These are phyloP conservation scores for Cotesia glomerata DNA, from an alignment of 1,140 invertebrate species.

Conservation along the genomic window DNA sequence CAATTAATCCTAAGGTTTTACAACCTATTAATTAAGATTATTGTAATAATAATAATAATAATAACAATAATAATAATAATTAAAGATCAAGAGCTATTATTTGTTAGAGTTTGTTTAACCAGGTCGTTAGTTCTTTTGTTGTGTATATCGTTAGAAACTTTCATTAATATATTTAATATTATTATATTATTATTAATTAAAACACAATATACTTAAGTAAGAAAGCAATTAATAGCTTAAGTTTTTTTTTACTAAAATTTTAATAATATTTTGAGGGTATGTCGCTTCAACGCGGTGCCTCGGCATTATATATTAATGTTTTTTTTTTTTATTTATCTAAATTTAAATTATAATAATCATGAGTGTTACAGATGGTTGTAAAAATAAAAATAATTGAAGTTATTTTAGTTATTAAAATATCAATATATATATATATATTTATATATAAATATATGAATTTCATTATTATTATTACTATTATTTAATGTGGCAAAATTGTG, in stretches of 20 bases:
- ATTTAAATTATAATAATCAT: neutral
- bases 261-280: neutral
- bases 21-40: neutral
- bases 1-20: neutral
- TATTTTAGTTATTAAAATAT: constrained; percentile 21
- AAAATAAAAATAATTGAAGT: constrained; percentile 14
- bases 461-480: neutral
- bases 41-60: neutral
- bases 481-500: too few species aligned
- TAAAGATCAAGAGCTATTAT: neutral
- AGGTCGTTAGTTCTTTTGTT: constrained; percentile 38
- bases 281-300: neutral
- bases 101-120: neutral
- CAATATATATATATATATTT: neutral
- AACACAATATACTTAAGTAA: constrained; percentile 23
- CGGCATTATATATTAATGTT: neutral
- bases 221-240: constrained; percentile 34
- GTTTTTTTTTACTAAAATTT: constrained; percentile 2
- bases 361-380: neutral
- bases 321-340: constrained; percentile 13
- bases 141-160: constrained; percentile 58
- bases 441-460: neutral
- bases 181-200: constrained; percentile 40
- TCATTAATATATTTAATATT: constrained; percentile 52
- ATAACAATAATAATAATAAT: neutral